phyloP scores from a whole-genome alignment of 2,113 vertebrate genomes.

The Seriola dumerili region DNA sequence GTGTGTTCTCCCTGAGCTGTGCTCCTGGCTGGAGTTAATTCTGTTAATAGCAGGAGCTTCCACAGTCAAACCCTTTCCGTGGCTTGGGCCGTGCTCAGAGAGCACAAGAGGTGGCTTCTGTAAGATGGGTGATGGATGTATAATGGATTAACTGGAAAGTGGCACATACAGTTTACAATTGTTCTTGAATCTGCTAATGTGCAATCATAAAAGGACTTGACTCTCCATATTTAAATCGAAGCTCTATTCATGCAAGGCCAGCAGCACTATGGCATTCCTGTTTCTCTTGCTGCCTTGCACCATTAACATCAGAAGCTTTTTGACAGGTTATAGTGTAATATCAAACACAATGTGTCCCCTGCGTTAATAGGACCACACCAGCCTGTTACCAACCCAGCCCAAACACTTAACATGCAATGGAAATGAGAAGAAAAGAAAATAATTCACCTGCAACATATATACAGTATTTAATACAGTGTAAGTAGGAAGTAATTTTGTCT shows the following conservation, averaged over 20 bases:
- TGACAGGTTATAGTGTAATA: slow-evolving; percentile 4
- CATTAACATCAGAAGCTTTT: slow-evolving; percentile 15
- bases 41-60: slow-evolving; percentile 85
- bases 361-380: slow-evolving; percentile 5
- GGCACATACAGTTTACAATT: slow-evolving; percentile 79
- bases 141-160: slow-evolving; percentile 84
- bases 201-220: slow-evolving; percentile 73
- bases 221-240: slow-evolving; percentile 60
- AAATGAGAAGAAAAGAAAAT: slow-evolving; percentile 4
- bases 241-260: slow-evolving; percentile 52
- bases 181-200: slow-evolving; percentile 82
- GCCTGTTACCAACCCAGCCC: background rate
- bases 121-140: slow-evolving; percentile 78
- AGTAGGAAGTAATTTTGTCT: background rate
- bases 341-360: background rate
- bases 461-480: background rate
- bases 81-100: slow-evolving; percentile 57
- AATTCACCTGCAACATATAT: background rate
- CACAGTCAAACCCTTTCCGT: slow-evolving; percentile 68
- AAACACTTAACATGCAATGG: background rate
- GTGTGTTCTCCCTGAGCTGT: slow-evolving; percentile 84
- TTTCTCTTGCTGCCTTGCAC: background rate
- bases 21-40: slow-evolving; percentile 87
- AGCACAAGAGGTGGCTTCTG: slow-evolving; percentile 69
- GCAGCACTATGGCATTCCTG: background rate